These are phyloP conservation scores for Myripristis murdjan DNA, from an alignment of 2,797 vertebrate genomes.

Conservation along the genomic window DNA sequence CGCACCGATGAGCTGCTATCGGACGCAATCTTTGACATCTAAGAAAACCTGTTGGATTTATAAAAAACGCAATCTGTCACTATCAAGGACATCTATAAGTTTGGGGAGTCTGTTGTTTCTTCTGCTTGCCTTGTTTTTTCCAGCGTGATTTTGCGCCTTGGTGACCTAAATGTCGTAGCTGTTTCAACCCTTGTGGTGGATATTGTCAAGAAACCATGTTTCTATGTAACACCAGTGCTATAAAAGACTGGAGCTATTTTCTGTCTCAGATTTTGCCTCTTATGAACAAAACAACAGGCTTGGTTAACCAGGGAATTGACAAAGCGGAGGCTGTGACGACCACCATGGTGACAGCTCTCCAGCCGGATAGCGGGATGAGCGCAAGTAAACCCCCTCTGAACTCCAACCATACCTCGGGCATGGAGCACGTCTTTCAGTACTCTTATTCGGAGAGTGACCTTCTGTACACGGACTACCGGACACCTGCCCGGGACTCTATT, in stretches of 20 bases:
- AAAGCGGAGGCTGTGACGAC: slow-evolving; percentile 86
- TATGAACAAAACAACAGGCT: slow-evolving; percentile 88
- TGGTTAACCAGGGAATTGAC: slow-evolving; percentile 82
- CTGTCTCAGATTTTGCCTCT: slow-evolving; percentile 91
- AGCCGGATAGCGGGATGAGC: slow-evolving; percentile 85
- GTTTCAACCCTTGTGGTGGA: slow-evolving; percentile 1
- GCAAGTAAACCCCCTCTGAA: slow-evolving; percentile 86
- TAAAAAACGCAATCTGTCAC: slow-evolving; percentile 8
- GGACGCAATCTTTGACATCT: slow-evolving; percentile 17
- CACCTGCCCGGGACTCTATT: slow-evolving; percentile 85
- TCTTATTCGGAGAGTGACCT: slow-evolving; percentile 89
- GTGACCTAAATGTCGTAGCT: not conserved
- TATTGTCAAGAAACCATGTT: slow-evolving; percentile 82
- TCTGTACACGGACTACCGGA: slow-evolving; percentile 89
- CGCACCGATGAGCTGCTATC: slow-evolving; percentile 30
- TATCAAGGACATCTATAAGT: slow-evolving; percentile 8
- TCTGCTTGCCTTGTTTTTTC: not conserved
- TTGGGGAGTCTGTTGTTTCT: not conserved
- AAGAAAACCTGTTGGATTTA: slow-evolving; percentile 54
- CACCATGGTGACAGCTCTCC: slow-evolving; percentile 88
- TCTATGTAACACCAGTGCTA: slow-evolving; percentile 90
- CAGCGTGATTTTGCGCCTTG: slow-evolving; percentile 17
- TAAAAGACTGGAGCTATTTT: slow-evolving; percentile 92
- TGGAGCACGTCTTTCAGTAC: slow-evolving; percentile 90
- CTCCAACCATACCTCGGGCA: slow-evolving; percentile 88